phyloP scores from a whole-genome alignment of 2,797 vertebrate genomes.

The Chlorospingus flavigularis region DNA sequence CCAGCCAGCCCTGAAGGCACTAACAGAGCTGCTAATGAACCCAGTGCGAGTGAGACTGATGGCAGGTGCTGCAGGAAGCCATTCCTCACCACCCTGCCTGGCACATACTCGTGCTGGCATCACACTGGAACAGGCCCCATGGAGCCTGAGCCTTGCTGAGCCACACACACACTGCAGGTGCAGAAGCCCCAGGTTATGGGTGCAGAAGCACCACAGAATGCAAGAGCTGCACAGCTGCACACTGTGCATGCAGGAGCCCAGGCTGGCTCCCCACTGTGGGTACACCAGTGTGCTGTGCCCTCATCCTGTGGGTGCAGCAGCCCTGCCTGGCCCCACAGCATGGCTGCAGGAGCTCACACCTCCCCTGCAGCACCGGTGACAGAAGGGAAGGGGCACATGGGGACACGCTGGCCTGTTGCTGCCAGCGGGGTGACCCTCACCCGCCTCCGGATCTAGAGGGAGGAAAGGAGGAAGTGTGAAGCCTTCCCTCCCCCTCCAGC shows the following conservation, averaged over 20 bases:
- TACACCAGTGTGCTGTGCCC: neutral
- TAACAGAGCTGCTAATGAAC: neutral
- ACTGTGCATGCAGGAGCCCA: neutral
- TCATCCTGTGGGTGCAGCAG: neutral
- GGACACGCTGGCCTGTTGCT: neutral
- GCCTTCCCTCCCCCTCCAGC: constrained; percentile 12
- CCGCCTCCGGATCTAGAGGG: neutral
- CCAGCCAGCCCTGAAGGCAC: neutral
- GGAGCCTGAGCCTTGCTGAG: neutral
- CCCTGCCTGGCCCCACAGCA: neutral
- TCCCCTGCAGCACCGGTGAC: neutral
- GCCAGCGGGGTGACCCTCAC: neutral
- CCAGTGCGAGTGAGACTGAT: neutral
- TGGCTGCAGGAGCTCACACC: neutral
- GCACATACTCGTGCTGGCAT: neutral
- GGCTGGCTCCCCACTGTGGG: too few relatives aligned
- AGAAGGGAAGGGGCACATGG: neutral
- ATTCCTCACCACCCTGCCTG: neutral
- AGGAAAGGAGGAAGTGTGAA: constrained; percentile 12
- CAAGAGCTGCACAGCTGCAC: neutral
- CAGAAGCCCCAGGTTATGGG: accelerated
- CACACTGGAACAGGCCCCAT: neutral
- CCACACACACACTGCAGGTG: accelerated
- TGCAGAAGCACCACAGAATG: neutral
- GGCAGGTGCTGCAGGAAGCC: neutral